phyloP scores from a whole-genome alignment of 2,797 vertebrate genomes.

The Gobio occitaniae region DNA sequence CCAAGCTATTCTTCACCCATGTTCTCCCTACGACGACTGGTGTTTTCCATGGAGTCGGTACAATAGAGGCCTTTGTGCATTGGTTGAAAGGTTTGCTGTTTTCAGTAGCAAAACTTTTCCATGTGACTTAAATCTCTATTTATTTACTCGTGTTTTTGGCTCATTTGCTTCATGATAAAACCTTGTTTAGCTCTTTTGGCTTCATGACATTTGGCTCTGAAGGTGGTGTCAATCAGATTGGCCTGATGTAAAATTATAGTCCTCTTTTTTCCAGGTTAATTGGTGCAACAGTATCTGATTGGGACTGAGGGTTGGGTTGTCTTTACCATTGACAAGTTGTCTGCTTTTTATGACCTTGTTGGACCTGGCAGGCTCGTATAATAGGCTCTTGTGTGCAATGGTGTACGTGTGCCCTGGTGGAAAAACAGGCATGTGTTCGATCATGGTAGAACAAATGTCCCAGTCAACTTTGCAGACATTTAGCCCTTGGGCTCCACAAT shows the following conservation, averaged over 20 bases:
- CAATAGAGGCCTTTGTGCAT: slow-evolving; percentile 74
- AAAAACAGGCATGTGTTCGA: slow-evolving; percentile 63
- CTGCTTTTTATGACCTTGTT: slow-evolving; percentile 62
- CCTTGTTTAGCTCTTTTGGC: slow-evolving; percentile 39
- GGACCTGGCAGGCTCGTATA: slow-evolving; percentile 61
- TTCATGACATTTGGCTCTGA: slow-evolving; percentile 9
- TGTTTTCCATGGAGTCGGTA: slow-evolving; percentile 58
- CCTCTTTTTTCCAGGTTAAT: slow-evolving; percentile 62
- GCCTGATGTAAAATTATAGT: slow-evolving; percentile 39
- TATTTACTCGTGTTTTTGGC: slow-evolving; percentile 59
- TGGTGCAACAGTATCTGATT: slow-evolving; percentile 43
- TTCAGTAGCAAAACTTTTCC: slow-evolving; percentile 60
- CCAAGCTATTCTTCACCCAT: slow-evolving; percentile 69
- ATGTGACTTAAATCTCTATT: slow-evolving; percentile 60
- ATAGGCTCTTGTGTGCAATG: slow-evolving; percentile 62
- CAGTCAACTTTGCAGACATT: slow-evolving; percentile 58
- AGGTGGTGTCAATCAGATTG: slow-evolving; percentile 15
- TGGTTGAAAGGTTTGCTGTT: slow-evolving; percentile 68
- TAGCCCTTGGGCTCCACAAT: slow-evolving; percentile 54
- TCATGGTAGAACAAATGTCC: slow-evolving; percentile 67
- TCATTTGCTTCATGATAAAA: slow-evolving; percentile 57
- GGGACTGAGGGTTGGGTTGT: slow-evolving; percentile 54
- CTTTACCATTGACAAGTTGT: slow-evolving; percentile 57
- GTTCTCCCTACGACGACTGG: slow-evolving; percentile 61
- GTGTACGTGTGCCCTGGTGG: slow-evolving; percentile 55